These are phyloP conservation scores for Calameuta pallipes DNA, from an alignment of 2,888 invertebrate species.

Conservation along the genomic window DNA sequence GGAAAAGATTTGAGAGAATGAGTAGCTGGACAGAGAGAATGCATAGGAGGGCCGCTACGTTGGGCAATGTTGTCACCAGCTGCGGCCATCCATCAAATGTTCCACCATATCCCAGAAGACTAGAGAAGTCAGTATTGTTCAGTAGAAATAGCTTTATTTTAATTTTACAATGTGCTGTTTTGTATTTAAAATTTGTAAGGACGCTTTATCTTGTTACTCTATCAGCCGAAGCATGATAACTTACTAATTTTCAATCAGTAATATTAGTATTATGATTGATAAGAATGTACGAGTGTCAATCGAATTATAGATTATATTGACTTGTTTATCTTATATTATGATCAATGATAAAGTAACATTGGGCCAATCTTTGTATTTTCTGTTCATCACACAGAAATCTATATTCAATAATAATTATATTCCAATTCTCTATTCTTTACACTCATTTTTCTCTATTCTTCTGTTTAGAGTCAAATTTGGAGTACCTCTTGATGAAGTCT, in stretches of 20 bases:
- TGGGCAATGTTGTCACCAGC: conserved; percentile 91
- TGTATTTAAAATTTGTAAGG: neutral
- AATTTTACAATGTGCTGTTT: neutral
- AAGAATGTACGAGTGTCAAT: neutral
- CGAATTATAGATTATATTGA: neutral
- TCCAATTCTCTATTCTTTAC: neutral
- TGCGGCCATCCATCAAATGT: conserved; percentile 84
- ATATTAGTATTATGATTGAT: neutral
- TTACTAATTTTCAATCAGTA: neutral
- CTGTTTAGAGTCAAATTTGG: conserved; percentile 88
- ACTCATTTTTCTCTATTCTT: conserved; percentile 7
- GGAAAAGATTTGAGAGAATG: conserved; percentile 68
- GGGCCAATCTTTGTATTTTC: neutral
- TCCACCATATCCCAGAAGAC: conserved; percentile 82
- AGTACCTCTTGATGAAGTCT: conserved; percentile 89
- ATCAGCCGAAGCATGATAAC: neutral
- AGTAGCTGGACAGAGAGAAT: conserved; percentile 93
- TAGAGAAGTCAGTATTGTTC: conserved; percentile 74
- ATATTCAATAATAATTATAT: neutral
- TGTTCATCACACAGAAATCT: neutral
- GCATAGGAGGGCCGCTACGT: conserved; percentile 90
- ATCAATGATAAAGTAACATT: neutral
- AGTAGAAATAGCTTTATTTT: neutral
- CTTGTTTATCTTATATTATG: neutral
- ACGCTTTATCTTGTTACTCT: neutral